Percentiles rank a stretch among this genome's conserved stretches.
Conservation (phyloP, 2,888 invertebrate species). For the Exephanes ischioxanthus region DNA sequence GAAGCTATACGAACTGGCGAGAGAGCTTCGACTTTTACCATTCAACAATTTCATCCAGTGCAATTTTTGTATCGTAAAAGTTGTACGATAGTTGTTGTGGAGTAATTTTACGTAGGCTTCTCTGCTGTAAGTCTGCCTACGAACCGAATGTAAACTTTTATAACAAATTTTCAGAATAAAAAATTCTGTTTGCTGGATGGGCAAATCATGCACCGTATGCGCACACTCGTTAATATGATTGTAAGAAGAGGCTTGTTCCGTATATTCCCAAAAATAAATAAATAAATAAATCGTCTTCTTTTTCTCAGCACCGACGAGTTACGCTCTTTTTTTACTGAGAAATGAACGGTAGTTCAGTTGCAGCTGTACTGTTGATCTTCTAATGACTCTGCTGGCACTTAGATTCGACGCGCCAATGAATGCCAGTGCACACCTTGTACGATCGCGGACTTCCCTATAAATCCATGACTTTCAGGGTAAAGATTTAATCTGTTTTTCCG, state of each 20-base stretch:
- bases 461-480: slow-evolving; percentile 72
- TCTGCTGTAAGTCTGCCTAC: background rate
- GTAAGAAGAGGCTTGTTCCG: too few species aligned
- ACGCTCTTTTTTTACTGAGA: background rate
- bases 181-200: too few species aligned
- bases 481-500: slow-evolving; percentile 58
- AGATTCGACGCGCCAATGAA: slow-evolving; percentile 67
- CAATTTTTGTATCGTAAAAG: background rate
- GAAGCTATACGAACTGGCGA: background rate
- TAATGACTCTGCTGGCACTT: slow-evolving; percentile 77
- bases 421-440: slow-evolving; percentile 61
- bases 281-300: background rate
- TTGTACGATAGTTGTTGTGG: background rate
- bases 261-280: too few species aligned
- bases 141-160: too few species aligned
- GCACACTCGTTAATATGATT: too few species aligned
- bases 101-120: background rate
- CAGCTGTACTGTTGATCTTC: slow-evolving; percentile 55
- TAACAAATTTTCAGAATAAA: too few species aligned
- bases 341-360: slow-evolving; percentile 3
- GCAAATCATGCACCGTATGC: too few species aligned
- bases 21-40: background rate
- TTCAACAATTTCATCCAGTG: background rate
- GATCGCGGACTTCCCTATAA: slow-evolving; percentile 70
- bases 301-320: background rate